Evolutionary conservation across 2,113 vertebrate genomes (phyloP), one percentile per base, ranked within the genome.

Genomic region (Thymallus thymallus): DNA sequence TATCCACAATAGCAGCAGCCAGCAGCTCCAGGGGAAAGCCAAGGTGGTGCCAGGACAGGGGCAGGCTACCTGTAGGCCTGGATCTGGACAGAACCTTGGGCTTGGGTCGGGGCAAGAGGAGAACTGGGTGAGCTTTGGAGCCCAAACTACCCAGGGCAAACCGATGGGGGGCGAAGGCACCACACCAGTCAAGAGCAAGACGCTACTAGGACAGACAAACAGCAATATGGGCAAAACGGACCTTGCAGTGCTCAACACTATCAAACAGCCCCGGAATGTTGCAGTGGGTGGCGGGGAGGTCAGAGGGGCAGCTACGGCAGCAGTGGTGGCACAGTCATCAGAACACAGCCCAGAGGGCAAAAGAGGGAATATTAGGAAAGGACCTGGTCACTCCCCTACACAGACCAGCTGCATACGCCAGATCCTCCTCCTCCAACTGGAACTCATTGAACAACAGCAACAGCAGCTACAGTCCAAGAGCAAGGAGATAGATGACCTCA

Each of bases 371-470:
- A 75, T 84, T 71, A 77, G 91, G 80, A 92, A 92, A 67, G 88
- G 88, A 79, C 87, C 91, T 24, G 85, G 91, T 62, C n/a, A n/a
- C n/a, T n/a, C n/a, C n/a, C 89, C 89, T 77, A 89, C 89, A 3
- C 94, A 94, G 84, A 92, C 92, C 63, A 92, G 90, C 82, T 94
- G 94, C 77, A 93, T 95, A 83, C 92, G 93, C 69, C 94, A 95
- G 91, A 94, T 95, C 79, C 90, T 95, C 41, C 88, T 95, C 74
- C 90, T 95, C 80, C 94, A 95, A 78, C 89, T 95, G 85, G 94
- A 94, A 87, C 92, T 95, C 76, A 95, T 94, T 74, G 94, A 95
- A 66, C 94, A 95, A 88, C 94, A 95, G 81, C 94, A 95, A 82
- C 94, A 94, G 78, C 93, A 94, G 79, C 85, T 95, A 82, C 94